Percentiles rank a stretch among this genome's conserved stretches.
Evolutionary conservation across 2,888 invertebrate genomes (phyloP).

Genomic region (Chalcis sispes): DNA sequence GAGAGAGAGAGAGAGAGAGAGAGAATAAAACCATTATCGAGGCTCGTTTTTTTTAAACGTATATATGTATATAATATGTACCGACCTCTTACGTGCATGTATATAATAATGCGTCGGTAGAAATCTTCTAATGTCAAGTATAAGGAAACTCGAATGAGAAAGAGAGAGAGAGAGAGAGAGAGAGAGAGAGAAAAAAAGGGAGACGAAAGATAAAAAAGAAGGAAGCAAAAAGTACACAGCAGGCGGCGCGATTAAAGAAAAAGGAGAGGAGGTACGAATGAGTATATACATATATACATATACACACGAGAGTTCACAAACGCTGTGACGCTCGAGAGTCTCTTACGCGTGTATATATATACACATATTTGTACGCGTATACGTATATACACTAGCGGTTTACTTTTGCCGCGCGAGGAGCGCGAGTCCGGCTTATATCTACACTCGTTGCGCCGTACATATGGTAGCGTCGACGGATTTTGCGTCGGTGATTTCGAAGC

Average conservation of each 20-base stretch:
- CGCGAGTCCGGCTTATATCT: constrained; percentile 9
- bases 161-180: neutral
- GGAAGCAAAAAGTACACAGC: constrained; percentile 14
- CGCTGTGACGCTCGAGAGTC: constrained; percentile 25
- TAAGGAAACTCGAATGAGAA: no score
- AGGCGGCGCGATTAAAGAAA: no score
- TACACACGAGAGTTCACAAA: constrained; percentile 20
- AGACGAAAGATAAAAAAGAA: neutral
- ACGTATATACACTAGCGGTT: neutral
- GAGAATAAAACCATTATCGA: no score
- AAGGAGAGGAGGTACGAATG: no score
- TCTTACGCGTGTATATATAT: neutral
- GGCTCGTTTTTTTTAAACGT: no score
- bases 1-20: no score
- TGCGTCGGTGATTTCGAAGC: constrained; percentile 38
- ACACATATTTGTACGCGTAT: neutral
- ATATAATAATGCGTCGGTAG: no score
- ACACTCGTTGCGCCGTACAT: constrained; percentile 1
- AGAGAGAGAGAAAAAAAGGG: neutral
- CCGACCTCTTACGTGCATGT: no score
- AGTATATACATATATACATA: no score
- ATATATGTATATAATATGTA: no score
- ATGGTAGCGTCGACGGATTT: constrained; percentile 11
- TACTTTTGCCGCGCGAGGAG: constrained; percentile 14
- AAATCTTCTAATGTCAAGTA: no score